Evolutionary conservation across 2,113 vertebrate species (phyloP), one percentile per base, ranked within the genome.

Genomic region (Nycticorax nycticorax): DNA sequence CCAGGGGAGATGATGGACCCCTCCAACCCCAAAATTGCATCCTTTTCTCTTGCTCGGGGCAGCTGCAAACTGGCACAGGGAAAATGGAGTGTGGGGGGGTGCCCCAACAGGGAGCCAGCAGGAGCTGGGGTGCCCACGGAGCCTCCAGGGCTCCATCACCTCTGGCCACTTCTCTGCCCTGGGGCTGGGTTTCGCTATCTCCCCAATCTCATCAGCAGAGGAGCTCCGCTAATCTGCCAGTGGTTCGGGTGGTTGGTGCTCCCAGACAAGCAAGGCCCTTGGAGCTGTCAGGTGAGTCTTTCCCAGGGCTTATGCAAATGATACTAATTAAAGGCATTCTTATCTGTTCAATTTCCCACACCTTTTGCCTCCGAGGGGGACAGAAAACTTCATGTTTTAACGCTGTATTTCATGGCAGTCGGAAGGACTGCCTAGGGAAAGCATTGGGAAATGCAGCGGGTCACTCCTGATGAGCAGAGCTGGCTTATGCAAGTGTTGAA

Each of bases 321-420:
- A 85, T 92, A 72, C 97, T 96, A 96, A 96, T 96, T 97, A 95
- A 97, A 97, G 77, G 47, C 84, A 95, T 96, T 93, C 95, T 97
- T 96, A 94, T 97, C 95, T 96, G 85, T 95, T 96, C 60, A 4
- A 93, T 96, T 97, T 96, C 96, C 96, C 96, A 97, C 95, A 96
- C 96, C 96, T 97, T 97, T 95, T 97, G 94, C 95, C 96, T 88
- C 78, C 32, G 0, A 95, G 96, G 96, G 80, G 75, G 87, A 91
- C 80, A 96, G 96, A 94, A 97, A 96, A 95, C 92, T 93, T 89
- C 62, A 18, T 86, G 85, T 94, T 96, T 95, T 95, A 92, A 83
- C 89, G 66, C 78, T 1, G 1, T 92, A 37, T 95, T 93, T 89
- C 5, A 0, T 41, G 74, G 81, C 83, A 92, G 87, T 96, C 57